Conservation (phyloP, 1,140 invertebrate genomes). For the Heliothis subflexa region DNA sequence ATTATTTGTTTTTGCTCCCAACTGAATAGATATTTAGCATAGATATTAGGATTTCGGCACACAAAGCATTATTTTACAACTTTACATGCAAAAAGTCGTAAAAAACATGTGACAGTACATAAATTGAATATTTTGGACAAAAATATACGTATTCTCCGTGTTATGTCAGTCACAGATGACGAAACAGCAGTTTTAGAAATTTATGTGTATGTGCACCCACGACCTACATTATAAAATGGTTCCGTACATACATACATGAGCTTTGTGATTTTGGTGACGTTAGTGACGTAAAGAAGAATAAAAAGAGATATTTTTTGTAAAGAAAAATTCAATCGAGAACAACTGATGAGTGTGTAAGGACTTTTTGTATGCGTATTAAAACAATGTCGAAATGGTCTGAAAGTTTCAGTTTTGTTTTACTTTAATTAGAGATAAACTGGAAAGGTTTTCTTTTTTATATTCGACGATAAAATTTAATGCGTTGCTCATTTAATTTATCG, state of each 20-base stretch:
- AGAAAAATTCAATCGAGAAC: too few relatives aligned
- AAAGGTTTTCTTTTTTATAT: too few relatives aligned
- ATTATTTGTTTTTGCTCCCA: slow-evolving; percentile 1
- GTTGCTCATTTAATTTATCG: too few relatives aligned
- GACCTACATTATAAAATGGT: slow-evolving; percentile 9
- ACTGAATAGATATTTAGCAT: not conserved
- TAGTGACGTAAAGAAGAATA: too few relatives aligned
- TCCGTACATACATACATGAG: not conserved
- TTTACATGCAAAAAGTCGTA: slow-evolving; percentile 14
- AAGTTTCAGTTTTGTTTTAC: too few relatives aligned
- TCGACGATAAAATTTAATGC: too few relatives aligned
- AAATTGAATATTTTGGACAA: slow-evolving; percentile 36
- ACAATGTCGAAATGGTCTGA: too few relatives aligned
- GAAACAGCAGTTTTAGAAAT: slow-evolving; percentile 35
- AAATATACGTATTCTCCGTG: slow-evolving; percentile 23
- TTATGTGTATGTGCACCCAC: slow-evolving; percentile 18
- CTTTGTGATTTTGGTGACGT: not conserved
- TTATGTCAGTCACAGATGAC: slow-evolving; percentile 36
- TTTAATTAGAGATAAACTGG: too few relatives aligned
- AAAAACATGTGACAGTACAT: slow-evolving; percentile 30
- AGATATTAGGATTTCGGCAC: not conserved
- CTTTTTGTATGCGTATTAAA: too few relatives aligned
- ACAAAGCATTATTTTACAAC: not conserved
- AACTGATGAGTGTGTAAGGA: too few relatives aligned
- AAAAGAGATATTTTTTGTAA: too few relatives aligned